phyloP scores from a whole-genome alignment of 1,140 invertebrate genomes.

The Dolichoris vasculosae region DNA sequence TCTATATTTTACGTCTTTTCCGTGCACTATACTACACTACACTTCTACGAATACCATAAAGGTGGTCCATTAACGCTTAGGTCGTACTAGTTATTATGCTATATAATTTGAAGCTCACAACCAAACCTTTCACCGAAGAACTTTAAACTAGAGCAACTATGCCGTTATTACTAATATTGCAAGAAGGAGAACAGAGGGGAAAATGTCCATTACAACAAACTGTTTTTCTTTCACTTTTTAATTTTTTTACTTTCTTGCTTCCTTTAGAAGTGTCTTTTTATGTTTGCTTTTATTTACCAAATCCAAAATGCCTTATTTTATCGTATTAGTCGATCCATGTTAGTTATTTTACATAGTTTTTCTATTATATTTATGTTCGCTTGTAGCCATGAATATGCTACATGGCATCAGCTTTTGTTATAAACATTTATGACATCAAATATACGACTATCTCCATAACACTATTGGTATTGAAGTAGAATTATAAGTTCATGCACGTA shows the following conservation, averaged over 20 bases:
- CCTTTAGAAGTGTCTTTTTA: neutral
- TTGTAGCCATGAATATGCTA: neutral
- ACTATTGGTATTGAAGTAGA: neutral
- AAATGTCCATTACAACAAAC: neutral
- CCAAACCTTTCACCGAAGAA: conserved; percentile 31
- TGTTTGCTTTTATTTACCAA: neutral
- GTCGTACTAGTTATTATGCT: conserved; percentile 1
- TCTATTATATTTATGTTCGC: neutral
- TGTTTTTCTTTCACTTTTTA: conserved; percentile 19
- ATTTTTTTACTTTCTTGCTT: conserved; percentile 5
- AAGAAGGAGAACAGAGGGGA: neutral
- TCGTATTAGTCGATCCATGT: conserved; percentile 4
- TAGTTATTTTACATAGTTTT: neutral
- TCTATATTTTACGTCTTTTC: conserved; percentile 4
- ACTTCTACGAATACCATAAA: neutral
- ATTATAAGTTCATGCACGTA: neutral
- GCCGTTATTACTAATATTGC: neutral
- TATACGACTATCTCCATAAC: neutral
- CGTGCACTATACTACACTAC: neutral
- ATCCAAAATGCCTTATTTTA: neutral
- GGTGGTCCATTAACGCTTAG: neutral
- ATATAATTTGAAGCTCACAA: conserved; percentile 13
- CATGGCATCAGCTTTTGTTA: conserved; percentile 1
- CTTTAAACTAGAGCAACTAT: conserved; percentile 25
- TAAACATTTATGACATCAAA: conserved; percentile 11